Percentiles rank a stretch among this genome's conserved stretches.
phyloP scores from a whole-genome alignment of 2,113 vertebrate genomes.

The Scytalopus superciliaris region DNA sequence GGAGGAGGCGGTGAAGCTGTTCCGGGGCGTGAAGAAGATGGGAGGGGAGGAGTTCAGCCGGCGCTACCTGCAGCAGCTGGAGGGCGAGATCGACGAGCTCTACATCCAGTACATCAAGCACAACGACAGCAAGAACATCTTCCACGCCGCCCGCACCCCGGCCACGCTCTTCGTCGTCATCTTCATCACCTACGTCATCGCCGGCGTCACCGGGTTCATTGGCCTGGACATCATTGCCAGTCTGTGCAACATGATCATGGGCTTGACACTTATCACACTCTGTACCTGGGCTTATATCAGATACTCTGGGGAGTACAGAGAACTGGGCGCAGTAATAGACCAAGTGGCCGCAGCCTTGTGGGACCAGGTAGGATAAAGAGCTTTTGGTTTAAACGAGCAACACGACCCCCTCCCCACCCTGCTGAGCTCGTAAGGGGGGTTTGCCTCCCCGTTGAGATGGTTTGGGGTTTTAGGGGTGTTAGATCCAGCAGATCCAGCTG shows the following conservation, averaged over 20 bases:
- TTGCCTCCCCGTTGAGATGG: neutral
- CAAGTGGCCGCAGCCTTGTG: constrained; percentile 97
- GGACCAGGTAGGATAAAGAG: constrained; percentile 89
- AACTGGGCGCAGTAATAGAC: constrained; percentile 97
- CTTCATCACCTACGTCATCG: constrained; percentile 95
- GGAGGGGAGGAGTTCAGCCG: constrained; percentile 98
- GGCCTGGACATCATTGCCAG: constrained; percentile 98
- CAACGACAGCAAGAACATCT: constrained; percentile 99
- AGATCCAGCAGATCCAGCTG: neutral
- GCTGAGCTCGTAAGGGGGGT: neutral
- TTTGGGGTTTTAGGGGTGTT: neutral
- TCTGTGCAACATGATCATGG: constrained; percentile 98
- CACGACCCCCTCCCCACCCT: no score
- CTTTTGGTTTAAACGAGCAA: neutral
- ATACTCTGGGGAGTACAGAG: constrained; percentile 97
- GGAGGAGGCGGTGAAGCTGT: constrained; percentile 90
- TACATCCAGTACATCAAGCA: constrained; percentile 99
- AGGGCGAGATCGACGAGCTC: constrained; percentile 92
- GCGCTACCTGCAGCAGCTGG: constrained; percentile 95
- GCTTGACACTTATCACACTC: constrained; percentile 94
- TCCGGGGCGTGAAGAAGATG: constrained; percentile 97
- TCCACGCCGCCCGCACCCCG: constrained; percentile 96
- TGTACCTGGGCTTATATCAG: constrained; percentile 99
- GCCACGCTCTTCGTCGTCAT: constrained; percentile 99
- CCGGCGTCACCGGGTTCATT: constrained; percentile 94